These are phyloP conservation scores for Rhynchotus rufescens DNA, from an alignment of 2,797 vertebrate species.

Conservation along the genomic window DNA sequence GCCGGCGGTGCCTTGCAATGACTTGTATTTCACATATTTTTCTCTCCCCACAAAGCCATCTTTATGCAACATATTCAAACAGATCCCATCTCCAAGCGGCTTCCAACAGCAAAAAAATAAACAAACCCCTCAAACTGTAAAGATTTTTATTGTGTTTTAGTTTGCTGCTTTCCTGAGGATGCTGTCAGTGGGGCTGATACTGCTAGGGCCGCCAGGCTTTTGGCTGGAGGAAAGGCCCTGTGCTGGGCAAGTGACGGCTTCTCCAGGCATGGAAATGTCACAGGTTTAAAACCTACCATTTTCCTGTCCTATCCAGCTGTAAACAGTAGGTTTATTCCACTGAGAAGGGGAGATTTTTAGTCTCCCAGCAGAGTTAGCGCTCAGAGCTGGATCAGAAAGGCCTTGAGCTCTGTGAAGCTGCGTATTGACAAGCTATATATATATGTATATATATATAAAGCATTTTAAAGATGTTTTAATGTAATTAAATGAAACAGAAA, in stretches of 20 bases:
- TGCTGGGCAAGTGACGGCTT: background rate
- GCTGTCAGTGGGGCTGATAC: constrained; percentile 36
- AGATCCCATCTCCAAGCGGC: background rate
- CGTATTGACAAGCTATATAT: constrained; percentile 21
- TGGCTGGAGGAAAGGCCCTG: constrained; percentile 6
- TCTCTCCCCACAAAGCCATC: background rate
- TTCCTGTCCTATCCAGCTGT: constrained; percentile 2
- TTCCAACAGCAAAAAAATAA: background rate
- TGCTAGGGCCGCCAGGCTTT: constrained; percentile 34
- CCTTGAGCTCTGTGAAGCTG: constrained; percentile 50
- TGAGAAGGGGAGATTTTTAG: constrained; percentile 38
- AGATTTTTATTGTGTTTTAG: background rate
- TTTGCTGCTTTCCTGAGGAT: background rate
- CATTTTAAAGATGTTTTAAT: constrained; percentile 35
- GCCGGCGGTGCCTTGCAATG: accelerated
- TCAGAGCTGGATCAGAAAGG: constrained; percentile 25
- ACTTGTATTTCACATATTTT: background rate
- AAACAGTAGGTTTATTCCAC: constrained; percentile 53
- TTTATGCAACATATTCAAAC: background rate
- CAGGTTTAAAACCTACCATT: constrained; percentile 43
- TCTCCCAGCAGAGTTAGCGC: background rate
- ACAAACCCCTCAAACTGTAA: background rate
- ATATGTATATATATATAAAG: too few species aligned
- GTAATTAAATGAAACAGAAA: constrained; percentile 12
- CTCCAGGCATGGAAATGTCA: constrained; percentile 60